Evolutionary conservation across 2,797 vertebrate genomes (phyloP), one percentile per base, ranked within the genome.

Genomic region (Poliocrania exsul): DNA sequence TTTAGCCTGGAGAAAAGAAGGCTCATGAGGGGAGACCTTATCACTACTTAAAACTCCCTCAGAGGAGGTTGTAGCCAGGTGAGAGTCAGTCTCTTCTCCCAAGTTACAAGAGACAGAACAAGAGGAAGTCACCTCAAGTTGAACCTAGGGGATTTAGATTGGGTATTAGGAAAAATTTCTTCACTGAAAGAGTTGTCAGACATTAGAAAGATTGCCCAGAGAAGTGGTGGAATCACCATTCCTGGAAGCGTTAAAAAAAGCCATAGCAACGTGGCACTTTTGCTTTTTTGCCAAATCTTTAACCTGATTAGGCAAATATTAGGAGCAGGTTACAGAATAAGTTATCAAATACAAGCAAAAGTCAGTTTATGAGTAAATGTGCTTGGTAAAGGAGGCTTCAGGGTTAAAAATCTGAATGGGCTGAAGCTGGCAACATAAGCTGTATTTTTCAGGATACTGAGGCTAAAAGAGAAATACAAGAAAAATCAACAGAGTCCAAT

Each of bases 391-490:
- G 58, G 64, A 71, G 21, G 44, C 75, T 93, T 80, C 6, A 24
- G 40, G 17, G 47, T 38, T 72, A 57, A 91, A 73, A 75, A 65
- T 61, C 23, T 58, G 81, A 94, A 73, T 37, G 38, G 35, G 58
- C 57, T 73, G 37, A 88, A 72, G 46, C 35, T 94, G 89, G 84
- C 4, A 17, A 82, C 18, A 77, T 66, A 40, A 92, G 83, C 13
- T 10, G 4, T 7, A 81, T 51, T 87, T 42, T 40, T 33, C 11
- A 67, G 57, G 23, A 53, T 66, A 92, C 50, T 87, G 31, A 93
- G 44, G 31, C 16, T 90, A 28, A 88, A 90, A 95, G 50, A 84
- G 81, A 97, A 95, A 90, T 75, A 42, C 18, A 81, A 90, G 35
- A 77, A 93, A 90, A 96, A 92, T 81, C 42, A 49, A 49, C 38